Percentiles rank a stretch among this genome's conserved stretches.
Evolutionary conservation across 2,888 invertebrate genomes (phyloP).

Genomic region (Ophion ellenae): DNA sequence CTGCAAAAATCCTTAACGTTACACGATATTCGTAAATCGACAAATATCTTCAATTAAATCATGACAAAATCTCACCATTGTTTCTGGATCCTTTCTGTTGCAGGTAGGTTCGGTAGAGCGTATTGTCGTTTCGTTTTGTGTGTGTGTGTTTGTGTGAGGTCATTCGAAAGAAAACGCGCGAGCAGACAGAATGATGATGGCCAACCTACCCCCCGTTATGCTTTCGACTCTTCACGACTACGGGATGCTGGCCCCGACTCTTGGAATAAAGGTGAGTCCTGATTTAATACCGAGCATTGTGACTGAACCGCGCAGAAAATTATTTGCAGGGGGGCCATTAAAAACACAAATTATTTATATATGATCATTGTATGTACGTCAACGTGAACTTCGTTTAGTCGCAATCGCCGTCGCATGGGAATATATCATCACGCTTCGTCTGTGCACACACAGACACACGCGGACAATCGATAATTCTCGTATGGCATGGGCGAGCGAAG

Average conservation of each 20-base stretch:
- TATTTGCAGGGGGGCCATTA: neutral
- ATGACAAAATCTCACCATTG: neutral
- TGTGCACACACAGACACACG: slow-evolving; percentile 15
- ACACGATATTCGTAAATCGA: neutral
- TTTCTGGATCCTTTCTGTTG: slow-evolving; percentile 73
- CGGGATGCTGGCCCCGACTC: slow-evolving; percentile 82
- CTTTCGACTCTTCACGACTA: slow-evolving; percentile 82
- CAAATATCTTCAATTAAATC: neutral
- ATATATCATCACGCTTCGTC: slow-evolving; percentile 28
- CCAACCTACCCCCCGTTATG: slow-evolving; percentile 83
- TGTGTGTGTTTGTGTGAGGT: slow-evolving; percentile 32
- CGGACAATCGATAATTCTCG: slow-evolving; percentile 48
- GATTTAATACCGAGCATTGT: slow-evolving; percentile 1
- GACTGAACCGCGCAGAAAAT: neutral
- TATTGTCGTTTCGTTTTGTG: slow-evolving; percentile 73
- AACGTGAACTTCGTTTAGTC: slow-evolving; percentile 27
- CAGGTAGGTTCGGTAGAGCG: slow-evolving; percentile 81
- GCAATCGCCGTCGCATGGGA: slow-evolving; percentile 18
- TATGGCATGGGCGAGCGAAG: slow-evolving; percentile 9
- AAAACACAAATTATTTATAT: no score
- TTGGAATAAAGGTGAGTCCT: slow-evolving; percentile 82
- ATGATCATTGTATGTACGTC: neutral
- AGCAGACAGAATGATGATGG: slow-evolving; percentile 83
- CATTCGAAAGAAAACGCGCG: slow-evolving; percentile 64
- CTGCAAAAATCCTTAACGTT: neutral